Evolutionary conservation across 92 coral and sea anemone species (phyloP), one percentile per base, ranked within the genome.

Genomic region (Palythoa grandiflora): DNA sequence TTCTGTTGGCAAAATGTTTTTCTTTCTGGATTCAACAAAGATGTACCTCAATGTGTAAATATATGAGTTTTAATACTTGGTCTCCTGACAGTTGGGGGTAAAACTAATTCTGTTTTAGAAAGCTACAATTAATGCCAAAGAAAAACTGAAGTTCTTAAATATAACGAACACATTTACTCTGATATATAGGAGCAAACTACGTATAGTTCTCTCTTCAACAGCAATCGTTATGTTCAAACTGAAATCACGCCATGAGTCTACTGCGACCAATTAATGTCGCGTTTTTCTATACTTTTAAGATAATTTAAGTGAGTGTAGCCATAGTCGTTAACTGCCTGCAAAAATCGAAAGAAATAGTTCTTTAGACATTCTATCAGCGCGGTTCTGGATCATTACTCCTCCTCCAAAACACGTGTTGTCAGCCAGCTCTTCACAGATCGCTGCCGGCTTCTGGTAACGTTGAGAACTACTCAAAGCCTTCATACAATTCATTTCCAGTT

Each of bases 341-440:
- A 70, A 17, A 70, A 70, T 35, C 14, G 75, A 38, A 70, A 70
- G 17, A 35, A 11, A 5, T 35, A 5, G 39, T 36, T 70, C 19
- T 37, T 36, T 35, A 70, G 16, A 16, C 17, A 66, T 47, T 19
- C 38, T 16, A 39, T 54, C 21, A 81, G 14, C 75, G 60, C 60
- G 39, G 75, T 80, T 60, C 55, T 65, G 73, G n/a, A 7, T 60
- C 38, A 76, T 40, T 77, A 53, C 44, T 40, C 75, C 86, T 65
- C 61, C 86, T 66, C 60, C 86, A 66, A 81, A 81, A 81, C 86
- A 81, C 86, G 86, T 81, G 86, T 68, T 81, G 75, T n/a, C 86
- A 60, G 74, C 86, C 66, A 35, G 13, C 39, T 73, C 63, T 50
- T 77, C 78, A 6, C 73, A 40, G 21, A 53, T 48, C 57, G 75